phyloP scores from a whole-genome alignment of 2,797 vertebrate species.

The Ciconia nigra region DNA sequence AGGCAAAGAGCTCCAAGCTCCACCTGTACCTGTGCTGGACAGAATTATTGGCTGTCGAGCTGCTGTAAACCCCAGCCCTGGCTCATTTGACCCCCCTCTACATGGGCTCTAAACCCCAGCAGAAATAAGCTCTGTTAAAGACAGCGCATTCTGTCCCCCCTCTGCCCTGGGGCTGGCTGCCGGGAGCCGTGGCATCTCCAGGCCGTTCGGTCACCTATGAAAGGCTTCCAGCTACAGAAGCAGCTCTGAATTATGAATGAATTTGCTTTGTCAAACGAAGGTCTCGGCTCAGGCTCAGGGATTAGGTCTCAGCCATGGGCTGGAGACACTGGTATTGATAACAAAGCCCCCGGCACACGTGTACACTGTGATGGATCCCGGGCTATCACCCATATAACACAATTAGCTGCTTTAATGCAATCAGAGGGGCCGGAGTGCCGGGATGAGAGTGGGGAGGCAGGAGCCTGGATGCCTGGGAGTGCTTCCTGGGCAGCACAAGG shows the following conservation, averaged over 20 bases:
- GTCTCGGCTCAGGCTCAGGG: neutral
- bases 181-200: neutral
- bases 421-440: neutral
- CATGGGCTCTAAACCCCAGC: rapidly evolving
- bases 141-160: rapidly evolving
- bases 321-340: neutral
- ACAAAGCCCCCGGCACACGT: neutral
- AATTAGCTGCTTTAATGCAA: neutral
- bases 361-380: rapidly evolving
- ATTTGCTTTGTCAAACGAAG: neutral
- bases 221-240: neutral
- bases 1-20: neutral
- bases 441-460: neutral
- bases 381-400: rapidly evolving
- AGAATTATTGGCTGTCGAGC: rapidly evolving
- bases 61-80: rapidly evolving
- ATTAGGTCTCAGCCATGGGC: neutral
- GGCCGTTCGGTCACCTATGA: neutral
- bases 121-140: neutral
- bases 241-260: neutral
- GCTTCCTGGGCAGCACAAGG: neutral
- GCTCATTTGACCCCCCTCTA: rapidly evolving
- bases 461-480: neutral
- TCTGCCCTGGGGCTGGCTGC: neutral
- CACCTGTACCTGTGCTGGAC: rapidly evolving